A percentile compares a stretch with the other conserved stretches of the same genome.
Conservation (phyloP, 1,140 invertebrate species). For the Ips nitidus region DNA sequence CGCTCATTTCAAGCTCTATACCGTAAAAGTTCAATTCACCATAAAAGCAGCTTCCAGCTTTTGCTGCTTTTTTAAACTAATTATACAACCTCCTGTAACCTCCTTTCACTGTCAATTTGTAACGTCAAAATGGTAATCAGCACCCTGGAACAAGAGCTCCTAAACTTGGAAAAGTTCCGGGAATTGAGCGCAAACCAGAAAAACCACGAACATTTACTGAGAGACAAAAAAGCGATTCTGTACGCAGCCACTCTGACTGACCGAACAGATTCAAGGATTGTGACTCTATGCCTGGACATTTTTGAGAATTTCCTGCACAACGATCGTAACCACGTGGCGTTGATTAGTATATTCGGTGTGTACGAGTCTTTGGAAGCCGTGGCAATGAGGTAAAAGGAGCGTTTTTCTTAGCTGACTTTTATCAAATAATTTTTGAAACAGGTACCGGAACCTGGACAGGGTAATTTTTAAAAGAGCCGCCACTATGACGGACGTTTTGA, state of each 20-base stretch:
- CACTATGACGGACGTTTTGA: conserved; percentile 33
- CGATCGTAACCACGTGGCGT: conserved; percentile 15
- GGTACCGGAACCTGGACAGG: conserved; percentile 30
- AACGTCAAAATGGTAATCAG: too few relatives aligned
- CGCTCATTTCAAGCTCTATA: too few relatives aligned
- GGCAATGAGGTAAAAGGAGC: conserved; percentile 29
- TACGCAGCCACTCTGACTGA: conserved; percentile 36
- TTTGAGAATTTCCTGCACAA: conserved; percentile 38
- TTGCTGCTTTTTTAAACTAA: too few relatives aligned
- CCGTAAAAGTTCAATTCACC: too few relatives aligned
- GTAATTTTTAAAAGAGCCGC: conserved; percentile 21
- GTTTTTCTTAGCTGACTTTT: not conserved
- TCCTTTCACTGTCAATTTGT: too few relatives aligned
- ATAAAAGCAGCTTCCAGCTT: too few relatives aligned
- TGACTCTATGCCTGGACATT: conserved; percentile 38
- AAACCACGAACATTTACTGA: conserved; percentile 1
- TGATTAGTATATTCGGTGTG: conserved; percentile 38
- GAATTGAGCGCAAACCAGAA: not conserved
- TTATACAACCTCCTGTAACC: too few relatives aligned
- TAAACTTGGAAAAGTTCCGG: not conserved
- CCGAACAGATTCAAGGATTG: conserved; percentile 8
- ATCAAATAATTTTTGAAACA: conserved; percentile 3
- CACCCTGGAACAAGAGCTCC: too few relatives aligned
- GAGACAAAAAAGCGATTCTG: conserved; percentile 32
- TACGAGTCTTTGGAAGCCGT: conserved; percentile 39